Base-by-base conservation (phyloP, 2,797 vertebrate species). In the Enoplosus armatus region DNA sequence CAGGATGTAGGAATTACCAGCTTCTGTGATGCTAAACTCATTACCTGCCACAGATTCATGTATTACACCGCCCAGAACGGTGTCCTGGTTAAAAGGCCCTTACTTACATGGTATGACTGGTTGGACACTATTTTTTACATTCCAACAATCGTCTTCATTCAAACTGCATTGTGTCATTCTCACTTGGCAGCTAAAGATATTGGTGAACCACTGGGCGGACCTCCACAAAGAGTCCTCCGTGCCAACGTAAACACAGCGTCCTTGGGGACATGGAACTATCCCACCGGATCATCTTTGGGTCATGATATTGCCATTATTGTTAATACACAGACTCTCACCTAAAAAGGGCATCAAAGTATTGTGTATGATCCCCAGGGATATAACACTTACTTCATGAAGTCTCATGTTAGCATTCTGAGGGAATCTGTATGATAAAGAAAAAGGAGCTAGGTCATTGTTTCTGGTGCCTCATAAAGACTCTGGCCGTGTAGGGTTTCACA, bases 401-500 rank as follows among this genome's bases (percentile, higher is more conserved):
- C 56, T 88, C 83, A 75, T 82, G 70, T 78, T 82, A 64, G 65
- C 60, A 63, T 71, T 82, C 64, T 51, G 72, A 80, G 48, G 45
- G 69, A 84, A 47, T 89, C 72, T 64, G 18, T 71, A 72, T 80
- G 80, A 80, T 80, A 77, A 72, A 79, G 60, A 70, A 68, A n/a
- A 72, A 89, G 63, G 71, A 82, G 50, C 67, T 35, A 56, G 37
- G 50, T 48, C 63, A 87, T 92, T 93, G 89, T 93, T 48, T 79
- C 33, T 70, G 53, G 29, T 63, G 58, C 70, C 71, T 59, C 80
- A 84, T 83, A 81, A 86, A 77, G 77, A 65, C 16, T 65, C 33
- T 45, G 2, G 33, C 68, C 86, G 91, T 88, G 88, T 93, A 79
- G 71, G 74, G 80, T 94, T 94, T 92, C 90, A 88, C n/a, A n/a